Evolutionary conservation across 2,797 vertebrate species (phyloP).

Genomic region (Pangasius krempfi): DNA sequence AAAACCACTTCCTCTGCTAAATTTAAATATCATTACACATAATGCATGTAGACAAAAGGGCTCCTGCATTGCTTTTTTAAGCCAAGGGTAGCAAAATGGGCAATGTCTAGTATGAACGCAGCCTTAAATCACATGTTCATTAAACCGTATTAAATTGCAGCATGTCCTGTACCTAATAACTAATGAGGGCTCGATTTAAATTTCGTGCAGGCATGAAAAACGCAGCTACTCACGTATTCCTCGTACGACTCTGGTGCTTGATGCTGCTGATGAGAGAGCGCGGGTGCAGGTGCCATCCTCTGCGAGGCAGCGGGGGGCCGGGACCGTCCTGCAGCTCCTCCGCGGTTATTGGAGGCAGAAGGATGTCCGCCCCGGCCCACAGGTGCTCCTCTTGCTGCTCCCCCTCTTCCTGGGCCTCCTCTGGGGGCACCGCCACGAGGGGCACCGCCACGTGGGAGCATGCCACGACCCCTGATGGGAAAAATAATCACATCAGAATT

Average conservation of each 20-base stretch:
- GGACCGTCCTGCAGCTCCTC: slow-evolving; percentile 82
- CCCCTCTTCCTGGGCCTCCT: slow-evolving; percentile 84
- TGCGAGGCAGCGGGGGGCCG: slow-evolving; percentile 82
- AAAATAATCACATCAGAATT: neutral
- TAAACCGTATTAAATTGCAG: neutral
- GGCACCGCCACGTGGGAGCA: slow-evolving; percentile 84
- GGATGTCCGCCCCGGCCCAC: slow-evolving; percentile 82
- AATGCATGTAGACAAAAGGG: no score
- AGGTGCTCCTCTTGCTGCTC: slow-evolving; percentile 81
- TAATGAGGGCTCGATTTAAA: no score
- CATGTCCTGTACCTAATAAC: no score
- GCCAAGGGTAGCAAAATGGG: no score
- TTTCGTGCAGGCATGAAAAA: neutral
- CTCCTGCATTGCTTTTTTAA: no score
- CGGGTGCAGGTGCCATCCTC: slow-evolving; percentile 81
- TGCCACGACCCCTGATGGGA: slow-evolving; percentile 83
- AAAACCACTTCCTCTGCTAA: neutral
- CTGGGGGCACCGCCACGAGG: slow-evolving; percentile 86
- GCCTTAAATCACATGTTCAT: no score
- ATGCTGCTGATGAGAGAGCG: slow-evolving; percentile 78
- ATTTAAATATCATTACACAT: no score
- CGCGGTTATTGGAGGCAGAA: slow-evolving; percentile 76
- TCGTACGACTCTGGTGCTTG: slow-evolving; percentile 86
- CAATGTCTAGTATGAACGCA: no score
- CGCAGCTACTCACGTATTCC: slow-evolving; percentile 84